Conservation (phyloP, 2,113 vertebrate genomes). For the Jaculus jaculus region DNA sequence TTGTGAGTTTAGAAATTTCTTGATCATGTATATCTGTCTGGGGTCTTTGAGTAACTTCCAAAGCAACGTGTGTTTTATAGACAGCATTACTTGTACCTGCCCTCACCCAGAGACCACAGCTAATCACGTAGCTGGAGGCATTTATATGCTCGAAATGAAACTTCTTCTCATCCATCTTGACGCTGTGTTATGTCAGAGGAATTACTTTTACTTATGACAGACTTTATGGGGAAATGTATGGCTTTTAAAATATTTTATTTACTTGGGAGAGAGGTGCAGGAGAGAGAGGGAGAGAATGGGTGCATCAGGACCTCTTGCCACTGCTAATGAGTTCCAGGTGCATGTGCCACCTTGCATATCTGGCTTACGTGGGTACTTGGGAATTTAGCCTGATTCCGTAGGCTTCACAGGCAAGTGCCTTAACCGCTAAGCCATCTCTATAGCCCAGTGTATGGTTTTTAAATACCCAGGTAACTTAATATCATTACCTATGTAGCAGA, state of each 20-base stretch:
- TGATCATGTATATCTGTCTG: too few relatives aligned
- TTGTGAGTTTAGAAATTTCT: neutral
- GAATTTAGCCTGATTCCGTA: too few relatives aligned
- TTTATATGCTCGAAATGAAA: conserved; percentile 58
- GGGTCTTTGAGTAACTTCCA: neutral
- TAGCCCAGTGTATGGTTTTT: conserved; percentile 62
- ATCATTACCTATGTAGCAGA: conserved; percentile 81
- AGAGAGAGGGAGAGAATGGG: too few relatives aligned
- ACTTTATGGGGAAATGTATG: conserved; percentile 71
- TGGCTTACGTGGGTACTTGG: too few relatives aligned
- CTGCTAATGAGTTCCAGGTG: too few relatives aligned
- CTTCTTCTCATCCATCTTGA: conserved; percentile 41
- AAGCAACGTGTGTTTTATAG: rapidly evolving
- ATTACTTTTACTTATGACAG: conserved; percentile 67
- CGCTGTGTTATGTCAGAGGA: conserved; percentile 46
- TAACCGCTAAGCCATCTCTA: too few relatives aligned
- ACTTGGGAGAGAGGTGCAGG: too few relatives aligned
- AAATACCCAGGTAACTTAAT: conserved; percentile 81
- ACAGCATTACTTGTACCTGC: neutral
- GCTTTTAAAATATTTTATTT: conserved; percentile 61
- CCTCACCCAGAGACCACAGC: conserved; percentile 34
- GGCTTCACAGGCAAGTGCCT: too few relatives aligned
- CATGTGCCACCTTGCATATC: too few relatives aligned
- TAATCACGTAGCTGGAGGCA: neutral
- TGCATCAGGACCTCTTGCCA: too few relatives aligned